phyloP scores from a whole-genome alignment of 2,797 vertebrate genomes.

The Hybognathus amarus region DNA sequence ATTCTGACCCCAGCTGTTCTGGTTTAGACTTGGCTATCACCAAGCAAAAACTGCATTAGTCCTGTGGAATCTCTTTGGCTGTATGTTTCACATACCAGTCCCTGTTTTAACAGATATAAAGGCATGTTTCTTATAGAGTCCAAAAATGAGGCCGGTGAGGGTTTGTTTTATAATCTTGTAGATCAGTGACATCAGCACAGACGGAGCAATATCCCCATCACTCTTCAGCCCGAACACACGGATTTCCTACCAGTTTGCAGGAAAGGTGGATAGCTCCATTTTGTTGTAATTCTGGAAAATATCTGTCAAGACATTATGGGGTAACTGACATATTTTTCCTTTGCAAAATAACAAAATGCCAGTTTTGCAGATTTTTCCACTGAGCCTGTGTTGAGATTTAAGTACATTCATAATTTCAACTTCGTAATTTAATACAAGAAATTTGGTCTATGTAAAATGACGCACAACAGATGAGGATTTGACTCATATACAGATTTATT shows the following conservation, averaged over 20 bases:
- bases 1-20: conserved; percentile 38
- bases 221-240: conserved; percentile 62
- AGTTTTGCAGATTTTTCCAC: neutral
- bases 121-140: conserved; percentile 20
- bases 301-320: conserved; percentile 65
- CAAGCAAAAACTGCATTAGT: conserved; percentile 42
- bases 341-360: neutral
- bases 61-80: conserved; percentile 52
- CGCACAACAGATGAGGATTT: neutral
- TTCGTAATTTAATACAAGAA: neutral
- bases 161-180: conserved; percentile 36
- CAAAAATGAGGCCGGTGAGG: neutral
- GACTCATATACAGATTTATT: conserved; percentile 61
- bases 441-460: neutral
- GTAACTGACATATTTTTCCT: conserved; percentile 13
- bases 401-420: neutral
- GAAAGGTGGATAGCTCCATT: conserved; percentile 50
- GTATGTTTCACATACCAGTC: conserved; percentile 53
- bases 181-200: conserved; percentile 63
- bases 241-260: conserved; percentile 69
- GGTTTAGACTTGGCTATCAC: conserved; percentile 50
- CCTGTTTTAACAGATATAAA: conserved; percentile 47
- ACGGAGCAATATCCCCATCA: conserved; percentile 70
- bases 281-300: conserved; percentile 65
- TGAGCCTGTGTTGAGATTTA: neutral